phyloP scores from a whole-genome alignment of 1,140 invertebrate species.

The Eufriesea mexicana region DNA sequence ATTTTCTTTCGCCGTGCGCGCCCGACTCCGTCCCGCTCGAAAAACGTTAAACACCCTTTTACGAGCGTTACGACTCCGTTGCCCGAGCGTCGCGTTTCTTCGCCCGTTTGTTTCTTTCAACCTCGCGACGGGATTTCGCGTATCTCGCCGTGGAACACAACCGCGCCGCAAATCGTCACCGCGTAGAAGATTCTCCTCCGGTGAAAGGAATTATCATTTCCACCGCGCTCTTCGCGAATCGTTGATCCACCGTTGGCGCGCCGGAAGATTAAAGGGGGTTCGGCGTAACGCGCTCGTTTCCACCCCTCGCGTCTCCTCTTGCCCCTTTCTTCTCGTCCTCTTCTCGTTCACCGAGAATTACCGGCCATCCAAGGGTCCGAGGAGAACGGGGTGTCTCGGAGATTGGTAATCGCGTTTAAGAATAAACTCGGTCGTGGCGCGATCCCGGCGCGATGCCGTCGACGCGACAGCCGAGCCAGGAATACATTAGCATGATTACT shows the following conservation, averaged over 20 bases:
- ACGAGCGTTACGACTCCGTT: not conserved
- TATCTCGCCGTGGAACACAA: not conserved
- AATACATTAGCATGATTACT: slow-evolving; percentile 72
- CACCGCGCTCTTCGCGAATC: slow-evolving; percentile 44
- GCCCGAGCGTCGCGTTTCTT: not conserved
- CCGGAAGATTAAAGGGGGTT: slow-evolving; percentile 56
- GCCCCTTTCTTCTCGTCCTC: slow-evolving; percentile 11
- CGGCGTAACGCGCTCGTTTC: not conserved
- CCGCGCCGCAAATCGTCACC: too few species aligned
- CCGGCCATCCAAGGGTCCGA: slow-evolving; percentile 4
- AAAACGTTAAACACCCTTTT: slow-evolving; percentile 13
- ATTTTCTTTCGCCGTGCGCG: not conserved
- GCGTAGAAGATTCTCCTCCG: too few species aligned
- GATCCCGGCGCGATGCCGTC: not conserved
- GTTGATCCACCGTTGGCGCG: slow-evolving; percentile 56
- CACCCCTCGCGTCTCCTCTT: not conserved
- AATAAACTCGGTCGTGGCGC: slow-evolving; percentile 63
- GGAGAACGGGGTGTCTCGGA: slow-evolving; percentile 29
- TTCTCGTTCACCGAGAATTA: not conserved
- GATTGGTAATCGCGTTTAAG: slow-evolving; percentile 70
- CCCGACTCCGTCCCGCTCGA: not conserved
- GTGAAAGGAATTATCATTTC: not conserved
- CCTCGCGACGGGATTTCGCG: not conserved
- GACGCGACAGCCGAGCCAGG: slow-evolving; percentile 54
- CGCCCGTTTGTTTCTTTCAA: not conserved